Base-by-base conservation (phyloP, 2,113 vertebrate species). In the Rhinopomastus cyanomelas region DNA sequence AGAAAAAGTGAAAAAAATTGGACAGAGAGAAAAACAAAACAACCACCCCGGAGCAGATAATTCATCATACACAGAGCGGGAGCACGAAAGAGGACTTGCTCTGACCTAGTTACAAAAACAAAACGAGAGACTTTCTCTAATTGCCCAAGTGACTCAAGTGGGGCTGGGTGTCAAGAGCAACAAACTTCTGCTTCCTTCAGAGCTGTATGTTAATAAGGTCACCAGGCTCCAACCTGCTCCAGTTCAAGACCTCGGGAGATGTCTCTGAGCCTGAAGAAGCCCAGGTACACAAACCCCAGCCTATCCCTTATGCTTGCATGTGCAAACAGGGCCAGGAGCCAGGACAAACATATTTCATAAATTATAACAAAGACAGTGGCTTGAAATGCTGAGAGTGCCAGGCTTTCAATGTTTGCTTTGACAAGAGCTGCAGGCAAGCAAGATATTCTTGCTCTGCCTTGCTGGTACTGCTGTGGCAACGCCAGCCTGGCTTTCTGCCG, bases 141-240 rank as follows among this genome's bases (percentile, higher is more conserved):
- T 95, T 94, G 83, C 46, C 51, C 23, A 61, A 88, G 93, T 93
- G 62, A 94, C 64, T 95, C 75, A 80, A 89, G 20, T 48, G 39
- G 67, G 75, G 39, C 71, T 87, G 77, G 56, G 86, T 90, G 92
- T 95, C 88, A 91, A 93, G 94, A 90, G 77, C 61, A 92, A 86
- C 36, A 85, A 65, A 52, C n/a, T 37, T 61, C 26, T 55, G 59
- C 49, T 82, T 88, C 55, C 66, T 91, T 86, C 46, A 42, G 87
- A 80, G 29, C 48, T 82, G 20, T 37, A n/a, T 55, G 34, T 48
- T 80, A 81, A 71, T 56, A 30, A 55, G 59, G 68, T 46, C 39
- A 88, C 36, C 30, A n/a, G 36, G 46, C 48, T 93, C 29, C 51
- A 90, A 52, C 51, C 37, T 84, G 68, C 39, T 75, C 29, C 46